Evolutionary conservation across 2,113 vertebrate species (phyloP).

Genomic region (Tamias sibiricus): DNA sequence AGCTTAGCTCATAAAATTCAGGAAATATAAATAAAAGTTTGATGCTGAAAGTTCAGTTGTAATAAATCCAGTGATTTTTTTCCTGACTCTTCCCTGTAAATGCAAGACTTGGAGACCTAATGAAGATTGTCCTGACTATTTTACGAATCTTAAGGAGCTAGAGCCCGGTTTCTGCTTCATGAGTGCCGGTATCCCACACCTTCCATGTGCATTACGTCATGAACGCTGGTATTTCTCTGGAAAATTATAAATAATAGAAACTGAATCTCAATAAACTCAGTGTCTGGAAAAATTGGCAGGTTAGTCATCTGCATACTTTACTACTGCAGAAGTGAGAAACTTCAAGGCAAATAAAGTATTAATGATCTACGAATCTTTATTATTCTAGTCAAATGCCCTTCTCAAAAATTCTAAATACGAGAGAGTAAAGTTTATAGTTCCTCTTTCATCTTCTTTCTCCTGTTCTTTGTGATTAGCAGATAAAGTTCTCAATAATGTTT

Average conservation of each 20-base stretch:
- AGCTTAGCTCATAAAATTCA: not conserved
- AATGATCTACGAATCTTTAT: not conserved
- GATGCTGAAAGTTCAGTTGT: not conserved
- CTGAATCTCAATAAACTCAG: not conserved
- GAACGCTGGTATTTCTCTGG: not conserved
- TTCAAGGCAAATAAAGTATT: not conserved
- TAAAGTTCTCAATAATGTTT: not conserved
- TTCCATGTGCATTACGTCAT: no score
- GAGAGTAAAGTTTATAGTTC: not conserved
- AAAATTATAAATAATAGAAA: not conserved
- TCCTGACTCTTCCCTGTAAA: not conserved
- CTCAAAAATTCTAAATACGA: not conserved
- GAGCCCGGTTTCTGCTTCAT: not conserved
- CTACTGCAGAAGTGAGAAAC: not conserved
- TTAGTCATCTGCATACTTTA: slow-evolving; percentile 8
- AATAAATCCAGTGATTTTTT: not conserved
- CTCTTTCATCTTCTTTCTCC: not conserved
- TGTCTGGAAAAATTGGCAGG: not conserved
- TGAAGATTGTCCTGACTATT: not conserved
- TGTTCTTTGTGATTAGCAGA: not conserved
- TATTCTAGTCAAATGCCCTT: not conserved
- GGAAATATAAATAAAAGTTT: not conserved
- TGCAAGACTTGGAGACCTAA: not conserved
- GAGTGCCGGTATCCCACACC: no score
- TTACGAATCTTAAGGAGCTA: not conserved